Evolutionary conservation across 2,113 vertebrate genomes (phyloP), one percentile per base, ranked within the genome.

Genomic region (Datnioides undecimradiatus): DNA sequence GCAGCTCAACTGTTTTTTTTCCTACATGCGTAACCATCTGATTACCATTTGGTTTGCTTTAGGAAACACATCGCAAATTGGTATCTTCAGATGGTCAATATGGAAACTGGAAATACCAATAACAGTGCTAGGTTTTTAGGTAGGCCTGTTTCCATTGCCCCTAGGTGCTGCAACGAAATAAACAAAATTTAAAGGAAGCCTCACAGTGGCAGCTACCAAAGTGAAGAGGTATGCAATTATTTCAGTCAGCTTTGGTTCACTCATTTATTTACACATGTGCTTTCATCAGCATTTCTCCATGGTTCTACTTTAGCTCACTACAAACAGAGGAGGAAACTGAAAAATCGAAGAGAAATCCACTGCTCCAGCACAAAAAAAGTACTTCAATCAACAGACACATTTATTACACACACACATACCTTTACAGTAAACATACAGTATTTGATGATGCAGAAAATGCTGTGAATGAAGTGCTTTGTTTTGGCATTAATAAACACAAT

Each of bases 391-490:
- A 76, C 58, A 84, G 60, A 92, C 74, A 90, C 63, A 33, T 90
- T 90, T 91, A 90, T 88, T 89, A 87, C 82, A 92, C 80, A 87
- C 82, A 92, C 80, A 29, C 63, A 90, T 69, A 90, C 74, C 46
- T 75, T 86, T 77, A 88, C 88, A 86, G 36, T 83, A 88, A 90
- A 89, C 85, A 88, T 17, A 80, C 75, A 82, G 59, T 87, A 83
- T 84, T 76, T 85, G 19, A 79, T 76, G 55, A 67, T 72, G 86
- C 82, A 89, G 45, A 84, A 79, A 87, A 84, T 81, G 85, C 78
- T 80, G 76, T 85, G 70, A 80, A 74, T 90, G 87, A 86, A 91
- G 90, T 92, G 83, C 90, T 91, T 83, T 38, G 38, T 88, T 87
- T 87, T 88, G 74, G 88, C 86, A 67, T 91, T 46, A 59, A 87